These are phyloP conservation scores for Todiramphus saurophagus DNA, from an alignment of 2,113 vertebrate genomes.

Conservation along the genomic window DNA sequence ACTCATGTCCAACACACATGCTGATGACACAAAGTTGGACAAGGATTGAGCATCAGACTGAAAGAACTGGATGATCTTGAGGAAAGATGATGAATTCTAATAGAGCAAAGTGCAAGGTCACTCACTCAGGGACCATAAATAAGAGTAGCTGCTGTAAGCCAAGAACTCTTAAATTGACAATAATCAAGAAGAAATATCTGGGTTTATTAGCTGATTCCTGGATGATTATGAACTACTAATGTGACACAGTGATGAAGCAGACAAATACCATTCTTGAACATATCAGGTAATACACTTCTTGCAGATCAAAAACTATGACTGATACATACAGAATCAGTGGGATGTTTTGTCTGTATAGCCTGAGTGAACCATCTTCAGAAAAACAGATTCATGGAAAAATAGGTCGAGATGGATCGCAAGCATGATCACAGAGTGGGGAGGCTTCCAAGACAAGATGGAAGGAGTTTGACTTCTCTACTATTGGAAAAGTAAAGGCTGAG, in stretches of 20 bases:
- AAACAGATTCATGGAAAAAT: background rate
- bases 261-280: background rate
- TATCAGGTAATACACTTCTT: background rate
- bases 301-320: background rate
- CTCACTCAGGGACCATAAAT: background rate
- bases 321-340: background rate
- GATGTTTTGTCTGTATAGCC: background rate
- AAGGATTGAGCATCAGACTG: background rate
- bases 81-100: conserved; percentile 22
- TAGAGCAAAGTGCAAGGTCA: background rate
- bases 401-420: background rate
- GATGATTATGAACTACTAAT: background rate
- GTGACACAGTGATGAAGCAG: background rate
- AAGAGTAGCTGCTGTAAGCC: background rate
- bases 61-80: background rate
- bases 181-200: background rate
- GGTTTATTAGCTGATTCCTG: background rate
- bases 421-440: background rate
- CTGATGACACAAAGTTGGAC: conserved; percentile 26
- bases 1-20: background rate
- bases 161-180: background rate
- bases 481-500: background rate
- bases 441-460: background rate
- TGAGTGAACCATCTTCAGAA: background rate
- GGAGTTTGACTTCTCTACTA: background rate